Base-by-base conservation (phyloP, 53 echinoderm and acorn worm genomes). In the Glandiceps talaboti region DNA sequence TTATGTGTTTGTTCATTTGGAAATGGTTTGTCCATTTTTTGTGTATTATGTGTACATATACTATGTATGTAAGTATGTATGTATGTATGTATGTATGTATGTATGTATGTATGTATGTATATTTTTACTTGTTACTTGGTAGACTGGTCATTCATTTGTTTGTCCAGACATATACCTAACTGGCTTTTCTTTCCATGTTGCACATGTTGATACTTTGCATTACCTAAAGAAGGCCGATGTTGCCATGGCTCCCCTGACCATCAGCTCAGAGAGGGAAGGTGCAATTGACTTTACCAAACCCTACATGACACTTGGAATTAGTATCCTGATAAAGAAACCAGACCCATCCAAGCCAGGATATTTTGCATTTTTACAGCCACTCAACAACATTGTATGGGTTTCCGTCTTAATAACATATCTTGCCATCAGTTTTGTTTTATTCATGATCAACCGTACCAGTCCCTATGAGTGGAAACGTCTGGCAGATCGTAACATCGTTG, bases 281-380 rank as follows among this genome's bases (percentile, higher is more conserved):
- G 91, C 89, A 1, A 93, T 97, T 20, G 91, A 93, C 84, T 97
- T 97, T 77, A 97, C 99, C 73, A 97, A 97, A 80, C 99, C 99
- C 31, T 93, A 82, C 89, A 97, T 97, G 99, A 91, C 90, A 29
- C 87, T 97, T 10, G 99, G 99, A 0, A 93, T 97, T 78, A 97
- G 99, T 82, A 91, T 97, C 74, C 93, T 93, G 91, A 91, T 97
- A 73, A 97, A 97, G 86, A 97, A 97, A 27, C 99, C 99, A 0
- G 83, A 89, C 78, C 87, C 87, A 72, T 87, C 93, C 64, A 89
- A 89, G n/a, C 99, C 99, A 1, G 93, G 89, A 28, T 91, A 91
- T 73, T 97, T 97, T 82, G 93, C 99, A 45, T 97, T 97, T 88
- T 79, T 97, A 84, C 99, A 91, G 30, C 99, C 99, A 1, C 89